phyloP scores from a whole-genome alignment of 2,113 vertebrate species.

The Neofelis nebulosa region DNA sequence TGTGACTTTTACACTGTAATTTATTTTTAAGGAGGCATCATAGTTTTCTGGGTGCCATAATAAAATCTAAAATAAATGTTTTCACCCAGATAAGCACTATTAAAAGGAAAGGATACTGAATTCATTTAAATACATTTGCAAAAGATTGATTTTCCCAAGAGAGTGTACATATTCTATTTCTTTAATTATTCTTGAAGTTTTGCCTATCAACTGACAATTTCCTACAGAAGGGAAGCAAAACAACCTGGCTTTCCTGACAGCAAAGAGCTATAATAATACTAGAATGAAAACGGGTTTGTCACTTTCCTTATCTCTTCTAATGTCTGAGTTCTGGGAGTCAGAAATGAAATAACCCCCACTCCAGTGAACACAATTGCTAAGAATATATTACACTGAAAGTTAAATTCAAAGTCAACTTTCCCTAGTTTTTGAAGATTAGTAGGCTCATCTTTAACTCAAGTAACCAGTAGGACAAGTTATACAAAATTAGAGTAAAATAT shows the following conservation, averaged over 20 bases:
- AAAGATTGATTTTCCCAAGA: constrained; percentile 80
- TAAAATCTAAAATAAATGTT: constrained; percentile 80
- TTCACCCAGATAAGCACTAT: constrained; percentile 67
- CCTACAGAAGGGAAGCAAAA: constrained; percentile 78
- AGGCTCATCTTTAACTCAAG: not conserved
- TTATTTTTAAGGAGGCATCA: constrained; percentile 85
- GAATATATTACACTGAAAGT: constrained; percentile 64
- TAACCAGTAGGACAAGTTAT: not conserved
- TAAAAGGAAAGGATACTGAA: constrained; percentile 85
- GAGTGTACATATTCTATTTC: constrained; percentile 74
- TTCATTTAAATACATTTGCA: constrained; percentile 86
- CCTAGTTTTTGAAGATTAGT: constrained; percentile 9
- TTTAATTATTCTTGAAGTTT: constrained; percentile 87
- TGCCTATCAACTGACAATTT: constrained; percentile 83
- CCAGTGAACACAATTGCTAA: not conserved
- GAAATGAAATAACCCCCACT: constrained; percentile 59
- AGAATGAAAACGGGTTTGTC: constrained; percentile 73
- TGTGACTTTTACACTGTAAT: constrained; percentile 82
- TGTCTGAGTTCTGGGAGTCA: constrained; percentile 63
- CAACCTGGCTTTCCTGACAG: constrained; percentile 79
- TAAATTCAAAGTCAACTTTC: not conserved
- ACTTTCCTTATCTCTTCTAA: constrained; percentile 58
- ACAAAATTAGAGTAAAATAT: not conserved
- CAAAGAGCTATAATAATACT: constrained; percentile 76
- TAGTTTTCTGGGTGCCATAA: constrained; percentile 75